A percentile compares a stretch with the other conserved stretches of the same genome.
Evolutionary conservation across 2,888 invertebrate genomes (phyloP).

Genomic region (Thera obeliscata): DNA sequence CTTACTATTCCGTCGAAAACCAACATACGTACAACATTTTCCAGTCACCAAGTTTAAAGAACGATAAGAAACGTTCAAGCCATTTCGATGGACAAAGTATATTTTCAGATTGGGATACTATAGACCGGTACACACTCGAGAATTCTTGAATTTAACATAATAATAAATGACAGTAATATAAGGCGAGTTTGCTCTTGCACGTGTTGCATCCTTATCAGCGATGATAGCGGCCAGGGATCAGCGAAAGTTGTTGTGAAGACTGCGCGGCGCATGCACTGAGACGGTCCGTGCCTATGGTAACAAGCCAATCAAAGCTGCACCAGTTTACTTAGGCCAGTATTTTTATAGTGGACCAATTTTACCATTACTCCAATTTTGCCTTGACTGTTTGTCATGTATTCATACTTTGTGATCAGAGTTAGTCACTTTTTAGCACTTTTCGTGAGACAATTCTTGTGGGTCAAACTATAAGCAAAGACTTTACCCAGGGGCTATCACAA

Average conservation of each 20-base stretch:
- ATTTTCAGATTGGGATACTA: no score
- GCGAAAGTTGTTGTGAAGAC: slow-evolving; percentile 9
- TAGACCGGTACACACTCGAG: no score
- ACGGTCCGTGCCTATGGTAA: not conserved
- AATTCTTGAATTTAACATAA: not conserved
- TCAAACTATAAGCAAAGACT: not conserved
- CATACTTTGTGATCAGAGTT: no score
- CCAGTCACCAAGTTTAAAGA: no score
- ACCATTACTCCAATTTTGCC: no score
- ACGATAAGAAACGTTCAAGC: no score
- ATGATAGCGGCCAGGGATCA: slow-evolving; percentile 4
- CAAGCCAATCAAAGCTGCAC: not conserved
- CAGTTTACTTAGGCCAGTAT: not conserved
- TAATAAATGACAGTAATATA: not conserved
- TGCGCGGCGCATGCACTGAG: slow-evolving; percentile 5
- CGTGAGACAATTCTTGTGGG: not conserved
- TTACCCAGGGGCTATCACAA: not conserved
- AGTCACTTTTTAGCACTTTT: not conserved
- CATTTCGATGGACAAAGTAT: no score
- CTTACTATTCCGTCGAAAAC: no score
- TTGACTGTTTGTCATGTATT: no score
- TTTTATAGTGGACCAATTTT: no score
- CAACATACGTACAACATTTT: no score
- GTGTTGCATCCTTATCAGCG: slow-evolving; percentile 5
- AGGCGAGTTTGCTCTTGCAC: slow-evolving; percentile 4